Conservation (phyloP, 2,888 invertebrate genomes). For the Toxonevra muliebris region DNA sequence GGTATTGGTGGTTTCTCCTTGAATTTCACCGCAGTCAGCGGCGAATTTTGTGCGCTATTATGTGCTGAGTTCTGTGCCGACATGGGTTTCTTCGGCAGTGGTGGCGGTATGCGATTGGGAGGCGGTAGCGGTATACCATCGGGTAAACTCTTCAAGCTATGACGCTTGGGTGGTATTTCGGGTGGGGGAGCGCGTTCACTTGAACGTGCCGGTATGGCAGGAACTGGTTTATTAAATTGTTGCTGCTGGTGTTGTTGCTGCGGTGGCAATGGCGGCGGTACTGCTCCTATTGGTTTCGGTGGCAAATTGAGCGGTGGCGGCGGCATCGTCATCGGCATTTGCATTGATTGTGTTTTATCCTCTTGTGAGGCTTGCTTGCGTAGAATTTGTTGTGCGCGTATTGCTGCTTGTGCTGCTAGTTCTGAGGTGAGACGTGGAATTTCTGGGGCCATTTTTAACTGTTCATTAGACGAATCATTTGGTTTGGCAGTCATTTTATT, state of each 20-base stretch:
- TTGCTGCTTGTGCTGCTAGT: constrained; percentile 63
- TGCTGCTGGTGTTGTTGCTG: constrained; percentile 31
- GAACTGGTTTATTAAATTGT: constrained; percentile 53
- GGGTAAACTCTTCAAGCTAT: constrained; percentile 60
- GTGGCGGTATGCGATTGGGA: constrained; percentile 61
- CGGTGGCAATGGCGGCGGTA: constrained; percentile 52
- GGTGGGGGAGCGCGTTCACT: constrained; percentile 61
- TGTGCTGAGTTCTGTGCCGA: constrained; percentile 58
- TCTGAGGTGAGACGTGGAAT: constrained; percentile 63
- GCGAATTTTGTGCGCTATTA: constrained; percentile 62
- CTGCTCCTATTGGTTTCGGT: constrained; percentile 43
- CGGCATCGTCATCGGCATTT: constrained; percentile 5
- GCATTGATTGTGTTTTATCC: constrained; percentile 33
- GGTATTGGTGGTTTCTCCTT: constrained; percentile 58
- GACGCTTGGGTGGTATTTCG: constrained; percentile 65
- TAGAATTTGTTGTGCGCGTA: constrained; percentile 62
- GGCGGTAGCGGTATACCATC: constrained; percentile 58
- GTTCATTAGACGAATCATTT: constrained; percentile 47
- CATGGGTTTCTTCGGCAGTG: constrained; percentile 60
- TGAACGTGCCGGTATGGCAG: constrained; percentile 63
- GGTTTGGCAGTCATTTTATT: constrained; percentile 50
- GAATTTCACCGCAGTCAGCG: constrained; percentile 55
- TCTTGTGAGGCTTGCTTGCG: constrained; percentile 58
- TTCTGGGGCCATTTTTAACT: constrained; percentile 60
- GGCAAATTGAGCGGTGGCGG: constrained; percentile 38